Conservation (phyloP, 2,888 invertebrate genomes). For the Pseudococcus longispinus region DNA sequence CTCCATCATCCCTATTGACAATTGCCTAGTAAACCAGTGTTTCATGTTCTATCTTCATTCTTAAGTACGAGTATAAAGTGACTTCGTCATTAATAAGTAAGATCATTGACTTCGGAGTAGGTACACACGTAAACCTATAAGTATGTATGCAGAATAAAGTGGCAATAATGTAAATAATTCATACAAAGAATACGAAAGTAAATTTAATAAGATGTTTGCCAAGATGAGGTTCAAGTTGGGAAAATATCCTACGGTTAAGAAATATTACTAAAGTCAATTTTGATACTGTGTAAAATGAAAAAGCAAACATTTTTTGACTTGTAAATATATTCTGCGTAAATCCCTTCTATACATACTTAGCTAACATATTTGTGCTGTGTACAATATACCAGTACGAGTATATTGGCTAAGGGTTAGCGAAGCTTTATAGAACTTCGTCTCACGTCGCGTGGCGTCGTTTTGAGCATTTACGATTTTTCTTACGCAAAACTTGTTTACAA, state of each 20-base stretch:
- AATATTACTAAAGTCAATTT: slow-evolving; percentile 29
- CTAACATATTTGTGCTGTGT: neutral
- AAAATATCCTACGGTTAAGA: neutral
- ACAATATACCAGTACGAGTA: neutral
- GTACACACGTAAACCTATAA: too few relatives aligned
- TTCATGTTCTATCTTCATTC: too few relatives aligned
- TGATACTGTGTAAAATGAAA: neutral
- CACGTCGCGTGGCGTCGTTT: neutral
- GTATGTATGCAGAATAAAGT: too few relatives aligned
- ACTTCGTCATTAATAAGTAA: too few relatives aligned
- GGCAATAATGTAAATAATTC: too few relatives aligned
- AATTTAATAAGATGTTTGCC: neutral
- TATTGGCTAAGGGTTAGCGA: neutral
- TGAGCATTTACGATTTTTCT: neutral
- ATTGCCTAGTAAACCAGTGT: too few relatives aligned
- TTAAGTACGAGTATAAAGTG: too few relatives aligned
- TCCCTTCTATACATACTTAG: neutral
- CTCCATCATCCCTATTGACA: too few relatives aligned
- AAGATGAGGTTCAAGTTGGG: neutral
- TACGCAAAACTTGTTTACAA: neutral
- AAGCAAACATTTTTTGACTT: slow-evolving; percentile 22
- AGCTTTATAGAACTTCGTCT: slow-evolving; percentile 8
- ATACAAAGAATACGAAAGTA: too few relatives aligned
- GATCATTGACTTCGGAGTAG: too few relatives aligned
- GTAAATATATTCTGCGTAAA: slow-evolving; percentile 18